These are phyloP conservation scores for Drosophila malerkotliana DNA, from an alignment of 1,140 invertebrate species.

Conservation along the genomic window DNA sequence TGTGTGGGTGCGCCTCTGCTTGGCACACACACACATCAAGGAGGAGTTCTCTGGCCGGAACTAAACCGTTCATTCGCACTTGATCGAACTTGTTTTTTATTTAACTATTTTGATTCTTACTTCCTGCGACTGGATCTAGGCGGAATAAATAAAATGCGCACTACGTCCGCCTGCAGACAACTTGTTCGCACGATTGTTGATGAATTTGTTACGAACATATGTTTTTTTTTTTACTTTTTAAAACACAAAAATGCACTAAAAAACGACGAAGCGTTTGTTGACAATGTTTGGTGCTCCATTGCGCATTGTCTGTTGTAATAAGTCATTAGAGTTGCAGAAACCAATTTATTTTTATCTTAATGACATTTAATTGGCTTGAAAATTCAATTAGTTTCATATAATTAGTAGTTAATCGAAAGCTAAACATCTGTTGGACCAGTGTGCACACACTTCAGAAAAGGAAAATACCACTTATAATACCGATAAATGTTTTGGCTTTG, in stretches of 20 bases:
- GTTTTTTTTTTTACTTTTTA: slow-evolving; percentile 39
- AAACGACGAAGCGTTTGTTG: slow-evolving; percentile 17
- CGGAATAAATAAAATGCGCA: slow-evolving; percentile 58
- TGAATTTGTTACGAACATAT: slow-evolving; percentile 53
- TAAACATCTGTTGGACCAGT: slow-evolving; percentile 1
- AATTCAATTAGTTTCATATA: slow-evolving; percentile 4
- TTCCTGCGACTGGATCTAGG: slow-evolving; percentile 43
- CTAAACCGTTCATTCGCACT: background rate
- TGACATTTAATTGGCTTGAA: background rate
- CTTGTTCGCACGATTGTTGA: slow-evolving; percentile 70
- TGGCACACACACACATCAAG: background rate
- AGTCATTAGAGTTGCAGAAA: background rate
- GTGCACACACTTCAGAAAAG: background rate
- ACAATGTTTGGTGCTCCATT: background rate
- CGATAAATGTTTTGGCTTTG: no score
- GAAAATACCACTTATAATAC: background rate
- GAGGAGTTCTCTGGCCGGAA: background rate
- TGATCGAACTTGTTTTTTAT: slow-evolving; percentile 6
- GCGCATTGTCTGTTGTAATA: background rate
- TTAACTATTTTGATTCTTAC: slow-evolving; percentile 47
- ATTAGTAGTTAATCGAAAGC: background rate
- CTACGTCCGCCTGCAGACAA: slow-evolving; percentile 75
- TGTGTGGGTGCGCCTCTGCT: slow-evolving; percentile 13
- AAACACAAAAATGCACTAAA: slow-evolving; percentile 39
- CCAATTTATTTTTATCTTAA: background rate